These are phyloP conservation scores for Achatina immaculata DNA, from an alignment of 1,140 invertebrate species.

Conservation along the genomic window DNA sequence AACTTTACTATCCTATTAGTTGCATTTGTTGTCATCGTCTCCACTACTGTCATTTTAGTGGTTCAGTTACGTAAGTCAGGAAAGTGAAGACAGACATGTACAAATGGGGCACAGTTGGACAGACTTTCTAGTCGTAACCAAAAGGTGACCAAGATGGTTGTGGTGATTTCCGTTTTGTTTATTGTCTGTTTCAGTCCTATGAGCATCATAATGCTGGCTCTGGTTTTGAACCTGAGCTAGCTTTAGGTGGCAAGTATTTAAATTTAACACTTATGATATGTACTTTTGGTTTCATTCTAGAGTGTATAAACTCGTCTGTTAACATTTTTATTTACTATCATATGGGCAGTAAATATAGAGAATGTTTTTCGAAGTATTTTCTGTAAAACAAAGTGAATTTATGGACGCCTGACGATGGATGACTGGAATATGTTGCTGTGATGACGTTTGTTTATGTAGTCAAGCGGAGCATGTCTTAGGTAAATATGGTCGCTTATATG, in stretches of 20 bases:
- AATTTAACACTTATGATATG: neutral
- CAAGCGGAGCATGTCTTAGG: no score
- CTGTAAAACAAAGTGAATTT: no score
- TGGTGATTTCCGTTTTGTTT: neutral
- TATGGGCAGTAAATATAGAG: neutral
- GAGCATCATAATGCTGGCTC: neutral
- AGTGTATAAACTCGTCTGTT: neutral
- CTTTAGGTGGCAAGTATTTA: neutral
- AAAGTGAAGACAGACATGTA: neutral
- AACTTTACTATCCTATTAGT: neutral
- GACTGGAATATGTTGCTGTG: no score
- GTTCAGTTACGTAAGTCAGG: neutral
- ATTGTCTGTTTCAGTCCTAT: slow-evolving; percentile 14
- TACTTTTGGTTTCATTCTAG: neutral
- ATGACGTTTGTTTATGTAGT: no score
- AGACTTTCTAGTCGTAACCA: neutral
- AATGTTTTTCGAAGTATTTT: no score
- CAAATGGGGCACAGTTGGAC: neutral
- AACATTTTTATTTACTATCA: slow-evolving; percentile 9
- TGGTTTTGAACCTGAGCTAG: neutral
- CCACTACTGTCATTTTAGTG: neutral
- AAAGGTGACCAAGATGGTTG: slow-evolving; percentile 23
- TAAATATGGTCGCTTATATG: no score
- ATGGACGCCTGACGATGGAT: no score
- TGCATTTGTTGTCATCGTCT: neutral